phyloP scores from a whole-genome alignment of 2,113 vertebrate species.

The Corvus hawaiiensis region DNA sequence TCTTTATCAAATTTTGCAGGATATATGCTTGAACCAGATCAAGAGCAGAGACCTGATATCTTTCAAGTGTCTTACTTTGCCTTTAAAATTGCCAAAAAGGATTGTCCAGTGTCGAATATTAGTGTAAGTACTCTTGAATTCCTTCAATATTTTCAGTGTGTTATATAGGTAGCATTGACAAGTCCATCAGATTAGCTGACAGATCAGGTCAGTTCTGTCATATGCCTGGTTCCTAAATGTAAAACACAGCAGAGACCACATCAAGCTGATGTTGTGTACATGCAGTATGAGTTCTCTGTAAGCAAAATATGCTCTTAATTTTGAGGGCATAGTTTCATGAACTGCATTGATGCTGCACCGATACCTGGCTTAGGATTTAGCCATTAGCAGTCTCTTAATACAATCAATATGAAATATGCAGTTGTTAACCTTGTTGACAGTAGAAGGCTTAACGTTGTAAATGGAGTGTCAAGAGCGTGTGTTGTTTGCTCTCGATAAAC shows the following conservation, averaged over 20 bases:
- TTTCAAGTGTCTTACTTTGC: conserved; percentile 95
- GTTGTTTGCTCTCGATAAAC: background rate
- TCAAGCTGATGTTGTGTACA: fast-evolving
- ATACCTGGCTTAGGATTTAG: background rate
- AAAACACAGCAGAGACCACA: fast-evolving
- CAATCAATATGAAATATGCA: background rate
- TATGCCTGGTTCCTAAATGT: background rate
- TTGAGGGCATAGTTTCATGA: background rate
- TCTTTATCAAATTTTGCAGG: conserved; percentile 66
- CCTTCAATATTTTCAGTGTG: fast-evolving
- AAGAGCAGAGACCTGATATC: conserved; percentile 92
- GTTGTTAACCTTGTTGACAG: background rate
- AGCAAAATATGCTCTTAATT: background rate
- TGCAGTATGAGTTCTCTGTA: too few species aligned
- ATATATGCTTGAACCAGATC: conserved; percentile 96
- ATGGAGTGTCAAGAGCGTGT: background rate
- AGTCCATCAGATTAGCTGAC: background rate
- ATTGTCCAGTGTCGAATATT: conserved; percentile 92
- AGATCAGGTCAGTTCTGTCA: fast-evolving
- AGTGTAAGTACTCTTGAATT: conserved; percentile 78
- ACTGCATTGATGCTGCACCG: fast-evolving
- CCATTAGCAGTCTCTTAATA: background rate
- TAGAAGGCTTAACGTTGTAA: background rate
- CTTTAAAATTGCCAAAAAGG: conserved; percentile 92
- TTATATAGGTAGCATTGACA: background rate